These are phyloP conservation scores for Cinclus mexicanus DNA, from an alignment of 2,113 vertebrate genomes.

Conservation along the genomic window DNA sequence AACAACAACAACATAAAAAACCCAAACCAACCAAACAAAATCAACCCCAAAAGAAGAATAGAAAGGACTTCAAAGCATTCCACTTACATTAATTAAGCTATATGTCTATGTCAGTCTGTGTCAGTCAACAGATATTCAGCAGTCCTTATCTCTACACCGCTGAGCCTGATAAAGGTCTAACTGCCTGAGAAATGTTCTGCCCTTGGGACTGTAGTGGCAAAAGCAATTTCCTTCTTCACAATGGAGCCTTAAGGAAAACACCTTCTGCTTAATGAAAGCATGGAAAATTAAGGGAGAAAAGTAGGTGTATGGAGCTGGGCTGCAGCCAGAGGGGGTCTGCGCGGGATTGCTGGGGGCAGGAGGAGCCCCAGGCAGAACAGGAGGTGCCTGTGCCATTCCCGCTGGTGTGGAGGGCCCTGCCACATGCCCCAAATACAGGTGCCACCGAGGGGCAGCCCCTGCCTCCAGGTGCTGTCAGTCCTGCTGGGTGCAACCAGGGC, in stretches of 20 bases:
- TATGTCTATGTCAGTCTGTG: not conserved
- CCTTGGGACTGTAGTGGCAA: not conserved
- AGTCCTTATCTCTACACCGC: not conserved
- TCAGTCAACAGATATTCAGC: not conserved
- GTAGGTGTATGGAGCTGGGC: not conserved
- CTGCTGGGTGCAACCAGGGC: not conserved
- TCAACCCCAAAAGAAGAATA: not conserved
- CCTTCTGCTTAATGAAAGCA: not conserved
- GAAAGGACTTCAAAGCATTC: not conserved
- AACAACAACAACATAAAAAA: not conserved
- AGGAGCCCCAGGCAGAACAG: not conserved
- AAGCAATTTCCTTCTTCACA: conserved; percentile 28
- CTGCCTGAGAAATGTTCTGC: not conserved
- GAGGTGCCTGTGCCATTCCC: not conserved
- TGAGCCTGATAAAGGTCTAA: not conserved
- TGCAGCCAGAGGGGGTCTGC: not conserved
- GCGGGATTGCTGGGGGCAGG: not conserved
- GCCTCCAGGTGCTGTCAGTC: not conserved
- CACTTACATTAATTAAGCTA: not conserved
- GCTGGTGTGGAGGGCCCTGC: fast-evolving
- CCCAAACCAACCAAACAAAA: not conserved
- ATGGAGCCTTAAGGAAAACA: not conserved
- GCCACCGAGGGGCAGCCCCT: not conserved
- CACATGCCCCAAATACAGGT: not conserved
- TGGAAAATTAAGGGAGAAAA: not conserved